phyloP scores from a whole-genome alignment of 92 coral and sea anemone genomes.

The Anthopleura xanthogrammica region DNA sequence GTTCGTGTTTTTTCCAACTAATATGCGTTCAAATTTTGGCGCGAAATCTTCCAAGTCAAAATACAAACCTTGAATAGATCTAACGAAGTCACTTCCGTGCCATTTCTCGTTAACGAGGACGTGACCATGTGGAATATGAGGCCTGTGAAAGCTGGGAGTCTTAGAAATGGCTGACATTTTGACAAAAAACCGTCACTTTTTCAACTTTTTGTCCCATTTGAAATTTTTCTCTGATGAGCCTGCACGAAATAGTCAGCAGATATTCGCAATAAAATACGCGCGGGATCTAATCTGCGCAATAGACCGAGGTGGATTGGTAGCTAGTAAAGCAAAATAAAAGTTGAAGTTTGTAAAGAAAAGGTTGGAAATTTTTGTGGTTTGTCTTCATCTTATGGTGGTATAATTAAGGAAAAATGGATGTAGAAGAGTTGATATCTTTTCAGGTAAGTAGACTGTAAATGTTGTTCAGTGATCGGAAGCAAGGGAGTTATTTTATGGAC shows the following conservation, averaged over 20 bases:
- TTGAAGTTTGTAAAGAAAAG: background rate
- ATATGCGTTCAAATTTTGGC: slow-evolving; percentile 41
- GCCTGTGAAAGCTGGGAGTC: slow-evolving; percentile 71
- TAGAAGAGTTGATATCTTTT: slow-evolving; percentile 60
- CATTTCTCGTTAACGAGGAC: slow-evolving; percentile 84
- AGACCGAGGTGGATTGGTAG: slow-evolving; percentile 15
- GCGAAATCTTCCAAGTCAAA: slow-evolving; percentile 32
- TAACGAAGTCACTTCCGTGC: slow-evolving; percentile 78
- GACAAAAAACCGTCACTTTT: background rate
- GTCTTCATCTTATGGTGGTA: background rate
- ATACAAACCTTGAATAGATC: slow-evolving; percentile 75
- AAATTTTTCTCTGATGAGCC: slow-evolving; percentile 8
- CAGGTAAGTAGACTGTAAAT: slow-evolving; percentile 50
- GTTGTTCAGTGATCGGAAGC: background rate
- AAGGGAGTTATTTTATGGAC: background rate
- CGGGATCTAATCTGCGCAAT: slow-evolving; percentile 2
- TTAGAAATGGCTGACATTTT: slow-evolving; percentile 67
- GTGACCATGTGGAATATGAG: slow-evolving; percentile 87
- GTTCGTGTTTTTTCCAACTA: background rate
- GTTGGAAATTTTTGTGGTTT: slow-evolving; percentile 4
- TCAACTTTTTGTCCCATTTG: background rate
- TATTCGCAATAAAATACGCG: slow-evolving; percentile 7
- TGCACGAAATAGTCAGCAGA: slow-evolving; percentile 37
- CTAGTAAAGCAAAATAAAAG: slow-evolving; percentile 10
- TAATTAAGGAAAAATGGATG: slow-evolving; percentile 44